phyloP scores from a whole-genome alignment of 2,888 invertebrate genomes.

The Noctuana brunneofusca region DNA sequence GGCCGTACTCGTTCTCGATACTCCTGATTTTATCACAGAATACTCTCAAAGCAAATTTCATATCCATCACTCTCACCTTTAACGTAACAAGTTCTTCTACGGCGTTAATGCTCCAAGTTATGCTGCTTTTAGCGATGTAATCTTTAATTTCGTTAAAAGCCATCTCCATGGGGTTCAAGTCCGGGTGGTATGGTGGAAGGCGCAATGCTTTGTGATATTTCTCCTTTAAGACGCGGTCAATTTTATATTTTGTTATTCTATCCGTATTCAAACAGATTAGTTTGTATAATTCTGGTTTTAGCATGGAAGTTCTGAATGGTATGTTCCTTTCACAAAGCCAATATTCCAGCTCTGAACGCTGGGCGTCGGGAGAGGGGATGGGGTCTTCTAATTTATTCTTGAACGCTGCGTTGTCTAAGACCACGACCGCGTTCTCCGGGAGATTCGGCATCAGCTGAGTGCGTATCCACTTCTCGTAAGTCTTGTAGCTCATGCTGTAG shows the following conservation, averaged over 20 bases:
- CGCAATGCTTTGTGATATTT: constrained; percentile 36
- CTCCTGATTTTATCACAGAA: background rate
- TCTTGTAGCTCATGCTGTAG: constrained; percentile 44
- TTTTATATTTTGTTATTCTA: constrained; percentile 35
- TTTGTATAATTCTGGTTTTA: constrained; percentile 41
- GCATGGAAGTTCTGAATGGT: constrained; percentile 25
- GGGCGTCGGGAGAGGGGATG: constrained; percentile 37
- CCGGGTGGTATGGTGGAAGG: constrained; percentile 44
- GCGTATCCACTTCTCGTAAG: constrained; percentile 44
- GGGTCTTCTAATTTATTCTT: constrained; percentile 40
- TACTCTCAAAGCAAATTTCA: background rate
- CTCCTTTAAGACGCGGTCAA: constrained; percentile 39
- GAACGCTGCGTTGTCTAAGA: constrained; percentile 44
- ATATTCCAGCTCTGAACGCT: constrained; percentile 38
- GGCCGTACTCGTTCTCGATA: constrained; percentile 6
- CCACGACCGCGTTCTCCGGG: constrained; percentile 20
- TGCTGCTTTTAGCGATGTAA: constrained; percentile 36
- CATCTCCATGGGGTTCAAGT: constrained; percentile 42
- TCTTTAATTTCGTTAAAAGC: constrained; percentile 38
- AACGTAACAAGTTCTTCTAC: constrained; percentile 19
- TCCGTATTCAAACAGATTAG: constrained; percentile 40
- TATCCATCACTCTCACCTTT: constrained; percentile 38
- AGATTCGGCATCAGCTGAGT: constrained; percentile 45
- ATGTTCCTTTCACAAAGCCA: constrained; percentile 39
- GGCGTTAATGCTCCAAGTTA: constrained; percentile 27